Conservation (phyloP, 1,140 invertebrate genomes). For the Leptonema lineaticorne region DNA sequence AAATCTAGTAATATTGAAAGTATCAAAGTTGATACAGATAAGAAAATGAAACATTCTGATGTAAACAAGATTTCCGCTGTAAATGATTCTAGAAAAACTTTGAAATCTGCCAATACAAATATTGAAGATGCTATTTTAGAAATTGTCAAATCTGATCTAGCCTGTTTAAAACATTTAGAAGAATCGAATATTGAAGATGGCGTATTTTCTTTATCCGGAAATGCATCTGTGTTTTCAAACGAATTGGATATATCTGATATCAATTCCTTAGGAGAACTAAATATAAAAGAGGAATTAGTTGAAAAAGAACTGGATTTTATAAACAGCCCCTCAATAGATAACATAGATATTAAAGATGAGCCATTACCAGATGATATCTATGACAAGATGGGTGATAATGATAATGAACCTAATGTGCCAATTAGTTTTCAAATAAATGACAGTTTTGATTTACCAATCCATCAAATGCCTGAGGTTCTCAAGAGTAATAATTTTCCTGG, state of each 20-base stretch:
- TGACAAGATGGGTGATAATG: too few relatives aligned
- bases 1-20: background rate
- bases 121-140: background rate
- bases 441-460: too few relatives aligned
- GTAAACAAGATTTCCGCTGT: background rate
- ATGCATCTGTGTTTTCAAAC: conserved; percentile 1
- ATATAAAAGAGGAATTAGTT: conserved; percentile 22
- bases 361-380: background rate
- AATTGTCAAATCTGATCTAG: background rate
- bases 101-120: background rate
- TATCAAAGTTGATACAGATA: background rate
- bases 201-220: conserved; percentile 18
- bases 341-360: conserved; percentile 7
- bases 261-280: conserved; percentile 7
- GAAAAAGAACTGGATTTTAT: background rate
- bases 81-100: background rate
- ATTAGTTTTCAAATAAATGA: too few relatives aligned
- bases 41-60: background rate
- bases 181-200: background rate
- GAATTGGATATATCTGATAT: conserved; percentile 6
- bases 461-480: too few relatives aligned
- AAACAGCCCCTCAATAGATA: background rate
- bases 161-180: background rate
- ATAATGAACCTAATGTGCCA: too few relatives aligned
- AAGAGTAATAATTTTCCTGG: too few relatives aligned